Evolutionary conservation across 2,888 invertebrate genomes (phyloP).

Genomic region (Melanophora roralis): DNA sequence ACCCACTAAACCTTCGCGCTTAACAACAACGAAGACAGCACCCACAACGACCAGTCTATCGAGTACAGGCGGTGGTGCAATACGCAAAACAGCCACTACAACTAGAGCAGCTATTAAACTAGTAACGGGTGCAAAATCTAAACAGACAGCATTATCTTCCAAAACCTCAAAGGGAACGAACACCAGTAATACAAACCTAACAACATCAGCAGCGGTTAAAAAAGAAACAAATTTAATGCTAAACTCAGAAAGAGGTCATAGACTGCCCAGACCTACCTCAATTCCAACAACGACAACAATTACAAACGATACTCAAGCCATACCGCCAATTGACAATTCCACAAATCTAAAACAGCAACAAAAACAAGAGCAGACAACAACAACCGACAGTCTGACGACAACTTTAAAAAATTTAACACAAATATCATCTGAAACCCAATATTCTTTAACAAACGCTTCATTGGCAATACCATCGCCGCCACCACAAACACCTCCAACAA

Average conservation of each 20-base stretch:
- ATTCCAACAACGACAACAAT: constrained; percentile 51
- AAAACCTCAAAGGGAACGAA: constrained; percentile 36
- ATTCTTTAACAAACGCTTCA: constrained; percentile 54
- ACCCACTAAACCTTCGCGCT: constrained; percentile 74
- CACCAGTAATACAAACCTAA: constrained; percentile 20
- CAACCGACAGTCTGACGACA: constrained; percentile 15
- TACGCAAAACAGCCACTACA: constrained; percentile 65
- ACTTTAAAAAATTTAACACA: constrained; percentile 47
- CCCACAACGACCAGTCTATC: constrained; percentile 44
- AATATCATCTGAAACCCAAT: constrained; percentile 55
- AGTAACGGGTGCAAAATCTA: constrained; percentile 54
- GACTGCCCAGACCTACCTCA: constrained; percentile 69
- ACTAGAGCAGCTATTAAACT: constrained; percentile 50
- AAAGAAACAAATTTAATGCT: constrained; percentile 69
- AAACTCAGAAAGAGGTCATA: constrained; percentile 70
- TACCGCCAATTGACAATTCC: constrained; percentile 53
- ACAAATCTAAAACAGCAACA: constrained; percentile 61
- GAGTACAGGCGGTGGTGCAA: constrained; percentile 66
- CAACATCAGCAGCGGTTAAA: constrained; percentile 20
- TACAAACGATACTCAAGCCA: constrained; percentile 17
- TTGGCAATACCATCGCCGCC: constrained; percentile 33
- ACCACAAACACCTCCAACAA: constrained; percentile 29
- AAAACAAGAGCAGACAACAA: constrained; percentile 37
- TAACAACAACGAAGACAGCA: constrained; percentile 53
- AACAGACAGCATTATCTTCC: constrained; percentile 29